A percentile compares a stretch with the other conserved stretches of the same genome.
Conservation (phyloP, 2,888 invertebrate genomes). For the Neoitamus cyanurus region DNA sequence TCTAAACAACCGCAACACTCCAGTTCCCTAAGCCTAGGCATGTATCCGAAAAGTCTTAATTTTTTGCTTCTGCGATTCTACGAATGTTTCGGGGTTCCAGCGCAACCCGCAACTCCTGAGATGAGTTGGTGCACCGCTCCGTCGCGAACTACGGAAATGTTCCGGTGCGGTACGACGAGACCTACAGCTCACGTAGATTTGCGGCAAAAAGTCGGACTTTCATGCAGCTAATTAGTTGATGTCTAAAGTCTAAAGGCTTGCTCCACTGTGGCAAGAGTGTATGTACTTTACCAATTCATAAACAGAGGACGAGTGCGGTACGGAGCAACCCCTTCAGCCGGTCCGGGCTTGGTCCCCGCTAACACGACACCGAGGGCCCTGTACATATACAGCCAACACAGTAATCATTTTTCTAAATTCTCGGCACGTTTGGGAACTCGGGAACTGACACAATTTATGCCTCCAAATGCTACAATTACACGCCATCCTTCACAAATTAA, state of each 20-base stretch:
- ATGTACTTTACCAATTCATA: background rate
- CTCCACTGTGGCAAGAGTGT: background rate
- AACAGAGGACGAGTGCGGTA: background rate
- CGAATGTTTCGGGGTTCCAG: background rate
- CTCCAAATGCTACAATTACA: slow-evolving; percentile 34
- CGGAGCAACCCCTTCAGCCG: background rate
- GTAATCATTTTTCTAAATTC: slow-evolving; percentile 22
- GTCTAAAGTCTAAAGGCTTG: background rate
- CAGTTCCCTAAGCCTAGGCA: background rate
- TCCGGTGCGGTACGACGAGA: background rate
- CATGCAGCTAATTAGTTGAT: slow-evolving; percentile 21
- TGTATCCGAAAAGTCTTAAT: background rate
- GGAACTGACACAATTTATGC: slow-evolving; percentile 32
- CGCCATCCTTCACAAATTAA: slow-evolving; percentile 31
- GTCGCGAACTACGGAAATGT: background rate
- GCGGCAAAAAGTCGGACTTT: background rate
- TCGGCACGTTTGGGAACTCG: slow-evolving; percentile 22
- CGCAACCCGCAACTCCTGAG: background rate
- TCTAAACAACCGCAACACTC: background rate
- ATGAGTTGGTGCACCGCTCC: background rate
- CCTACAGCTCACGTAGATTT: background rate
- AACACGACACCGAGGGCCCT: background rate
- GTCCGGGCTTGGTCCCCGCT: background rate
- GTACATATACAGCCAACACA: background rate
- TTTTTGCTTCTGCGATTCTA: background rate